phyloP scores from a whole-genome alignment of 1,140 invertebrate genomes.

The Drosophila sp. region DNA sequence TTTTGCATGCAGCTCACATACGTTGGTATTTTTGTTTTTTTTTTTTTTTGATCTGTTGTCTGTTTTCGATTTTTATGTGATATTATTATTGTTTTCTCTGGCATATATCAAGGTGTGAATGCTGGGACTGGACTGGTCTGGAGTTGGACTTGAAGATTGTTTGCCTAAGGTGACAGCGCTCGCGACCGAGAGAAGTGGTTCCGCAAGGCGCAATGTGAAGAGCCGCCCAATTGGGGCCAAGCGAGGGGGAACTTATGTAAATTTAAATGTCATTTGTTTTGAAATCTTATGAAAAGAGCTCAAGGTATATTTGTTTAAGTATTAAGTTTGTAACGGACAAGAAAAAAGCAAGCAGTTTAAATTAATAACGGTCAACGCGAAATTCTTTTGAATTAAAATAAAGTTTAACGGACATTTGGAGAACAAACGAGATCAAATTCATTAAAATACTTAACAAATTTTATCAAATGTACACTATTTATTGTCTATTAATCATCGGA shows the following conservation, averaged over 20 bases:
- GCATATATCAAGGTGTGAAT: slow-evolving; percentile 60
- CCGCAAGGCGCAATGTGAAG: slow-evolving; percentile 4
- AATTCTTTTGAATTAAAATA: too few species aligned
- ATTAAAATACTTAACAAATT: too few species aligned
- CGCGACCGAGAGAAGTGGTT: neutral
- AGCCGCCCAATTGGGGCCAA: slow-evolving; percentile 7
- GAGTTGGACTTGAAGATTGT: neutral
- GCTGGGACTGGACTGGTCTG: neutral
- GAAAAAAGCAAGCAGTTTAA: neutral
- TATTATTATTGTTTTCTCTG: slow-evolving; percentile 64
- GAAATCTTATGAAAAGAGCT: neutral
- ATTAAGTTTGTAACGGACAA: neutral
- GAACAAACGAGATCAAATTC: too few species aligned
- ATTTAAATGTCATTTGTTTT: slow-evolving; percentile 13
- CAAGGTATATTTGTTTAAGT: neutral
- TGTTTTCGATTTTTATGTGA: slow-evolving; percentile 30
- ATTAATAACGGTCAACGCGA: neutral
- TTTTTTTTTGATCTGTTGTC: slow-evolving; percentile 30
- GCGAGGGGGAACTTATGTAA: neutral
- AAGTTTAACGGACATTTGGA: too few species aligned
- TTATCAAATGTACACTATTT: too few species aligned
- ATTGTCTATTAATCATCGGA: too few species aligned
- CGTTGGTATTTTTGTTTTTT: slow-evolving; percentile 66
- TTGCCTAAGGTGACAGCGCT: neutral
- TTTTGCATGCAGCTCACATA: slow-evolving; percentile 68